These are phyloP conservation scores for Drosophila helvetica DNA, from an alignment of 2,888 invertebrate species.

Conservation along the genomic window DNA sequence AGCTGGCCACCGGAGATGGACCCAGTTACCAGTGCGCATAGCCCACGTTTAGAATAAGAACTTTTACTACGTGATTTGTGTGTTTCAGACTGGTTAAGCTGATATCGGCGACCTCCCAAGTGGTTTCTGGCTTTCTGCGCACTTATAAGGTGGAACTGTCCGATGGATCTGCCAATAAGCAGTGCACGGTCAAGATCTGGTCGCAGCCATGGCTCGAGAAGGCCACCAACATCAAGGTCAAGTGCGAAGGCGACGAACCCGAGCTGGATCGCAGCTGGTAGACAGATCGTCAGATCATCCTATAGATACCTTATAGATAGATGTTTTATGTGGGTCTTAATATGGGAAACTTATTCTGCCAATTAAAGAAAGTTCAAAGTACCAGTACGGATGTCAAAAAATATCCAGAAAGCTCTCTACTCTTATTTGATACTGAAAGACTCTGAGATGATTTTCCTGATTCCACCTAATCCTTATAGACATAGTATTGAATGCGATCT, in stretches of 20 bases:
- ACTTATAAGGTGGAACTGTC: constrained; percentile 55
- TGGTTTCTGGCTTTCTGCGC: constrained; percentile 54
- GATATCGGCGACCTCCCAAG: constrained; percentile 53
- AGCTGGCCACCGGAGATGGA: constrained; percentile 51
- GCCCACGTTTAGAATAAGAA: neutral
- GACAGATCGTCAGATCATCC: neutral
- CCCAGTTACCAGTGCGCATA: constrained; percentile 53
- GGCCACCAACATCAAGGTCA: constrained; percentile 57
- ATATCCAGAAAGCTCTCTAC: neutral
- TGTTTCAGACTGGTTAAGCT: constrained; percentile 58
- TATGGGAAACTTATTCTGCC: neutral
- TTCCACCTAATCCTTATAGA: neutral
- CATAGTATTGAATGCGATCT: neutral
- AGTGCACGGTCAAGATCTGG: constrained; percentile 63
- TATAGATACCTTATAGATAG: neutral
- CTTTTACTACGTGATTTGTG: neutral
- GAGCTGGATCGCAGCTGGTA: constrained; percentile 46
- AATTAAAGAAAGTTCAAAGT: neutral
- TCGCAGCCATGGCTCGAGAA: constrained; percentile 59
- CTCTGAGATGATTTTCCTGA: neutral
- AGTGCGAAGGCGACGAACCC: constrained; percentile 50
- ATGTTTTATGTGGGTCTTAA: neutral
- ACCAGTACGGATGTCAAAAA: neutral
- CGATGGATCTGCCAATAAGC: constrained; percentile 43
- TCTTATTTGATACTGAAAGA: neutral